Evolutionary conservation across 2,797 vertebrate genomes (phyloP).

Genomic region (Chelmon rostratus): DNA sequence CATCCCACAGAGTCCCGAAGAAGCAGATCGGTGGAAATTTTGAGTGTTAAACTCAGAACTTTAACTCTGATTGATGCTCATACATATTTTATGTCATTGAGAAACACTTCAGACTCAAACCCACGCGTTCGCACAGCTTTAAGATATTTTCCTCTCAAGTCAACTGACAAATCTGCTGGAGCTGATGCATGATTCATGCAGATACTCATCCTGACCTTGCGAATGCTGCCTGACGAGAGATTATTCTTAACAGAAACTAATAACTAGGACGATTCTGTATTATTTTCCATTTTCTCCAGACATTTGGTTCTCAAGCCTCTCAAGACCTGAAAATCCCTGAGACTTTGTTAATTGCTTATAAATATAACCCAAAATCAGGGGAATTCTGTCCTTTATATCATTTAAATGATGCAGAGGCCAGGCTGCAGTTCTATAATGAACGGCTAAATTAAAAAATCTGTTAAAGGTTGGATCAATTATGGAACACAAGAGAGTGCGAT

Average conservation of each 20-base stretch:
- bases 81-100: neutral
- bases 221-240: neutral
- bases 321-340: neutral
- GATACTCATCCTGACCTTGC: neutral
- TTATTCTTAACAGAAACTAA: neutral
- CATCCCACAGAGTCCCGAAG: neutral
- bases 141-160: neutral
- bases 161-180: neutral
- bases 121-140: too few relatives aligned
- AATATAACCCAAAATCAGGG: neutral
- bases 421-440: neutral
- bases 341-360: neutral
- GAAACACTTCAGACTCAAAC: neutral
- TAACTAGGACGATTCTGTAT: neutral
- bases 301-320: neutral
- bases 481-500: conserved; percentile 14
- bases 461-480: conserved; percentile 48
- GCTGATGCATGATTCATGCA: neutral
- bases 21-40: neutral
- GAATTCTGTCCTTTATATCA: neutral
- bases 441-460: conserved; percentile 30
- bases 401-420: conserved; percentile 18
- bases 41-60: neutral
- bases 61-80: neutral
- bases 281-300: neutral